Percentiles rank a stretch among this genome's conserved stretches.
Conservation (phyloP, 2,113 vertebrate genomes). For the Sander vitreus region DNA sequence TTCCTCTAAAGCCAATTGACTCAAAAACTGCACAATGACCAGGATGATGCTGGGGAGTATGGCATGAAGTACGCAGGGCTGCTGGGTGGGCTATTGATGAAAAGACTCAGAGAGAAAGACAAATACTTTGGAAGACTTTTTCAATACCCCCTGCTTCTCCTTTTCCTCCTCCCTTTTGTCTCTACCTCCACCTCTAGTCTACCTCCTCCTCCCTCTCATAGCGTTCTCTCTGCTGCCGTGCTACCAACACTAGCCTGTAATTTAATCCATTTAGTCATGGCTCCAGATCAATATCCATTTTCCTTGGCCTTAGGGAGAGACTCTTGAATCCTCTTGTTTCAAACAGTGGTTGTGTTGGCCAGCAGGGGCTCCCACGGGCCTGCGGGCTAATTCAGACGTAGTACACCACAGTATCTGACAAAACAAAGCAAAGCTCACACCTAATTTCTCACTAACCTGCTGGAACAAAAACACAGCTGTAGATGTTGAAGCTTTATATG, state of each 20-base stretch:
- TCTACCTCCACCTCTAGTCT: constrained; percentile 28
- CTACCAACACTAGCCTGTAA: constrained; percentile 73
- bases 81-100: constrained; percentile 56
- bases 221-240: constrained; percentile 51
- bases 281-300: constrained; percentile 83
- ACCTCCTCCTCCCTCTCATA: constrained; percentile 30
- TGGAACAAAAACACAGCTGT: not conserved
- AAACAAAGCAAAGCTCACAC: constrained; percentile 56
- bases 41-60: constrained; percentile 39
- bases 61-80: constrained; percentile 38
- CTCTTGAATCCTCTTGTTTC: constrained; percentile 64
- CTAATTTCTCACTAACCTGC: constrained; percentile 38
- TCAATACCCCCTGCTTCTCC: constrained; percentile 18
- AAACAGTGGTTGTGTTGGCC: constrained; percentile 62
- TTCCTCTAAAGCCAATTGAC: constrained; percentile 66
- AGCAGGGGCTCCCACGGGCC: constrained; percentile 69
- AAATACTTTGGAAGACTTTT: constrained; percentile 47
- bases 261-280: constrained; percentile 82
- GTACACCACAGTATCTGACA: constrained; percentile 45
- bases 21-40: constrained; percentile 46
- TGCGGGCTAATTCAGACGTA: constrained; percentile 58
- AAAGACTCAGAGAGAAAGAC: constrained; percentile 33
- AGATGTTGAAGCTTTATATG: not conserved
- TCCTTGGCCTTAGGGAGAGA: constrained; percentile 67
- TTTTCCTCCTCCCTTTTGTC: constrained; percentile 47